Percentiles rank a stretch among this genome's conserved stretches.
Evolutionary conservation across 2,797 vertebrate genomes (phyloP).

Genomic region (Neopelma chrysocephalum): DNA sequence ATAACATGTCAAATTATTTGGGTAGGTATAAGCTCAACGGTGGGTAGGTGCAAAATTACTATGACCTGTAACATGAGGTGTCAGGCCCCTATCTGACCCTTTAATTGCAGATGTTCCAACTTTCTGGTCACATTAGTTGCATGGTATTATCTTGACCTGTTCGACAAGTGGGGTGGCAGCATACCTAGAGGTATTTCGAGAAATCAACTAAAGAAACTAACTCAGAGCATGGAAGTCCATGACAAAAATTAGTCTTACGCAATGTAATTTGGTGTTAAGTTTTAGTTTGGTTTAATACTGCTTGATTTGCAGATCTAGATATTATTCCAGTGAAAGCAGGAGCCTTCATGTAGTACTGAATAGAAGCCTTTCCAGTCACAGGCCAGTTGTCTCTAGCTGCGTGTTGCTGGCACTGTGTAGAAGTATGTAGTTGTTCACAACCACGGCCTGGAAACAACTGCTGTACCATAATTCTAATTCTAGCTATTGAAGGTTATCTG

Average conservation of each 20-base stretch:
- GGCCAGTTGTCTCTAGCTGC: background rate
- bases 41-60: background rate
- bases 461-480: background rate
- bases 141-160: background rate
- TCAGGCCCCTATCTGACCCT: background rate
- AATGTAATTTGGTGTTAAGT: background rate
- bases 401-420: background rate
- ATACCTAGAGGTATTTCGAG: background rate
- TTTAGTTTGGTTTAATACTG: background rate
- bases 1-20: background rate
- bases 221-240: background rate
- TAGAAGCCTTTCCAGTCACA: background rate
- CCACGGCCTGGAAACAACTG: background rate
- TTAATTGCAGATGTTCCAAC: background rate
- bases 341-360: background rate
- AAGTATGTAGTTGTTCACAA: background rate
- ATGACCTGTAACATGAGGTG: background rate
- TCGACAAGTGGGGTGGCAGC: background rate
- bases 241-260: background rate
- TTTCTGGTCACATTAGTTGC: background rate
- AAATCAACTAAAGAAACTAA: background rate
- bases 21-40: background rate
- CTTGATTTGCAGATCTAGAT: background rate
- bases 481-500: background rate
- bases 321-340: background rate